Base-by-base conservation (phyloP, 1,140 invertebrate species). In the Trichonephila clavata region DNA sequence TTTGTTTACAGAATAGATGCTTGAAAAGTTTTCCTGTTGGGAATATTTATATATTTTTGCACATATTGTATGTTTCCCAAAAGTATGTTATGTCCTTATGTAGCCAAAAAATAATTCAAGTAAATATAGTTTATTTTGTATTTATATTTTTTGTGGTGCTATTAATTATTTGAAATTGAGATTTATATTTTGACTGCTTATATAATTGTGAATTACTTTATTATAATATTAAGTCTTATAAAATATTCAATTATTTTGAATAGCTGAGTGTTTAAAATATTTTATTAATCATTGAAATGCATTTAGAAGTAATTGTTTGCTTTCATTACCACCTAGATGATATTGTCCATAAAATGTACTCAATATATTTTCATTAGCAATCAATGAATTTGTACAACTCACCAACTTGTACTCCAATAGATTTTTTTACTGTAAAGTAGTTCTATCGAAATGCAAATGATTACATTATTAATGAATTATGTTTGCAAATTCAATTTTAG, bases 81-180 rank as follows among this genome's bases (percentile, higher is more conserved):
- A 50, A 50, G 1, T 68, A 24, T n/a, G 7, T 7, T 24, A 68
- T 77, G 71, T 77, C 71, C 71, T 18, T 20, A 63, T 18, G 16
- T 63, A 63, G 16, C 14, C 61, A 63, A 63, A 63, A 63, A 39
- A 63, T 63, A 18, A 50, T 68, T 68, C 18, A 77, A 39, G 32
- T 77, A 20, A 32, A 16, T 68, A 32, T 32, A 77, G 6, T 32
- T 77, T 77, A 32, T 77, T 77, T 24, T 77, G 16, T 32, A 77
- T 77, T 77, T 77, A 77, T 68, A 68, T 68, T n/a, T 68, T 24
- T 24, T 77, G 71, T 32, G 71, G 71, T 77, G 71, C 71, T 77
- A 77, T 77, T 24, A 68, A 68, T 68, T 68, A 32, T 77, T 77
- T 77, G 71, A 77, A 77, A 77, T 77, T 77, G 7, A 77, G 27